phyloP scores from a whole-genome alignment of 2,888 invertebrate genomes.

The Nymphalis polychloros region DNA sequence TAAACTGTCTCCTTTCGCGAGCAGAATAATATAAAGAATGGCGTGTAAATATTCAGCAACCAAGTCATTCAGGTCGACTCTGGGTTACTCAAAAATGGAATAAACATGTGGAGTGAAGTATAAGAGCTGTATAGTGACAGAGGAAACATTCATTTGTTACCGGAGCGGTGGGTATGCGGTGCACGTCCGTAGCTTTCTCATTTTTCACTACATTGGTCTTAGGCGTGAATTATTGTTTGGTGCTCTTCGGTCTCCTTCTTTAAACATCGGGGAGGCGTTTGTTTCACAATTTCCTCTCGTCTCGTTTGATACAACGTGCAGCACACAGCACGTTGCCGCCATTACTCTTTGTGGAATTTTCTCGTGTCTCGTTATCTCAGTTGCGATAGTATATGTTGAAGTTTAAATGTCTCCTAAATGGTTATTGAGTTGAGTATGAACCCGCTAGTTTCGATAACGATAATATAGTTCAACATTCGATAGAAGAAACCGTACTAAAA shows the following conservation, averaged over 20 bases:
- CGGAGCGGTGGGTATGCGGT: conserved; percentile 57
- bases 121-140: conserved; percentile 47
- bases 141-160: conserved; percentile 75
- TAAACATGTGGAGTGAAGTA: conserved; percentile 25
- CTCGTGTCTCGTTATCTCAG: conserved; percentile 2
- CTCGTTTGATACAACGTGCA: conserved; percentile 16
- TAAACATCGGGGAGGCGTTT: conserved; percentile 38
- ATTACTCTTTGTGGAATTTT: conserved; percentile 6
- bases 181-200: conserved; percentile 76
- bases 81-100: conserved; percentile 31
- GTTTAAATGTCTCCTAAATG: conserved; percentile 4
- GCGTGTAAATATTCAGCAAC: conserved; percentile 10
- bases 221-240: conserved; percentile 79
- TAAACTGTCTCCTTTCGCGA: neutral
- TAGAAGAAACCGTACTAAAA: conserved; percentile 5
- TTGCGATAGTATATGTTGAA: conserved; percentile 7
- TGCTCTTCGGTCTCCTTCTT: conserved; percentile 54
- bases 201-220: conserved; percentile 82
- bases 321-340: conserved; percentile 7
- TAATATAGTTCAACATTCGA: neutral
- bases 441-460: neutral
- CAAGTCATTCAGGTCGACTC: conserved; percentile 9
- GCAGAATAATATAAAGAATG: neutral
- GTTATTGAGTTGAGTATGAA: neutral
- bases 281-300: conserved; percentile 28